Percentiles rank a stretch among this genome's conserved stretches.
These are phyloP conservation scores for Rotaria macrura DNA, from an alignment of 2,888 invertebrate species.

Conservation along the genomic window DNA sequence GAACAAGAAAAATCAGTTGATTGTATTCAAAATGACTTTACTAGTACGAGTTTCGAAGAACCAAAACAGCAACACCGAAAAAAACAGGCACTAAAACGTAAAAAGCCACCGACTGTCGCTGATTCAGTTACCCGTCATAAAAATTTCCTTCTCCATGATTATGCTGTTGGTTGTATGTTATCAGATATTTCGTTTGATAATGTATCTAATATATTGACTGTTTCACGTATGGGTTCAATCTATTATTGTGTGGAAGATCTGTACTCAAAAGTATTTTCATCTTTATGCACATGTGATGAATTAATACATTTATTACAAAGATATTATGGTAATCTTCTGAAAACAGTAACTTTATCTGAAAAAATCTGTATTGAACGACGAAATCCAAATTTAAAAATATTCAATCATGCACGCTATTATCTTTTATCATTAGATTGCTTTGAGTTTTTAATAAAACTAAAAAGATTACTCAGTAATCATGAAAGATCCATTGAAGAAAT, in stretches of 20 bases:
- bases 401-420: background rate
- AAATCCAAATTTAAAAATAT: background rate
- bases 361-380: background rate
- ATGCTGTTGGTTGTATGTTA: background rate
- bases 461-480: background rate
- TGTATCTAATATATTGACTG: background rate
- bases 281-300: background rate
- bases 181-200: background rate
- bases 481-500: background rate
- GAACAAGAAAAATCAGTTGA: background rate
- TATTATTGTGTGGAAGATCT: slow-evolving; percentile 10
- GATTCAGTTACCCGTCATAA: no score
- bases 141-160: no score
- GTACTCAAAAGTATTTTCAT: background rate
- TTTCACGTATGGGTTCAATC: background rate
- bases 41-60: background rate
- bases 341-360: background rate
- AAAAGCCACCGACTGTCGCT: no score
- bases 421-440: background rate
- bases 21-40: background rate
- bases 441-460: background rate
- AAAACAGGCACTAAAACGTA: no score
- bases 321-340: background rate
- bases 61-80: background rate
- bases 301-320: background rate